Percentiles rank a stretch among this genome's conserved stretches.
These are phyloP conservation scores for Caenorhabditis sp. DNA, from an alignment of 2,888 invertebrate species.

Conservation along the genomic window DNA sequence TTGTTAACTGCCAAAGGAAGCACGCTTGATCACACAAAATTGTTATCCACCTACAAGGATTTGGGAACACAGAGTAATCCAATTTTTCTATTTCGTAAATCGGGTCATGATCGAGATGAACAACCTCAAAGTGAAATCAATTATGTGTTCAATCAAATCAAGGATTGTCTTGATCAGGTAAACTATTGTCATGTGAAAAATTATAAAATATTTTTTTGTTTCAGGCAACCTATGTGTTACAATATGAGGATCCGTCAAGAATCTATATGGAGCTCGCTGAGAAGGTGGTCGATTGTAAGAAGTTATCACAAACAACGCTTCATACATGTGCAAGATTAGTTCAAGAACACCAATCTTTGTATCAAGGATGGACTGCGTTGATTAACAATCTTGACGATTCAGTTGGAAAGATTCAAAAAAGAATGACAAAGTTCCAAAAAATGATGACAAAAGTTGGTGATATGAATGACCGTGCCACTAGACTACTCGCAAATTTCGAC, in stretches of 20 bases:
- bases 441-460: constrained; percentile 34
- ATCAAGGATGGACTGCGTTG: constrained; percentile 66
- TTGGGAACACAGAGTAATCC: constrained; percentile 29
- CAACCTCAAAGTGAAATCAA: constrained; percentile 29
- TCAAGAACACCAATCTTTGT: constrained; percentile 58
- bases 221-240: constrained; percentile 20
- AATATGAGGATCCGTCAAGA: constrained; percentile 4
- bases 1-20: constrained; percentile 16
- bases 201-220: not conserved
- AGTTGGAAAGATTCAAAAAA: constrained; percentile 38
- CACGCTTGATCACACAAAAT: constrained; percentile 14
- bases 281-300: constrained; percentile 27
- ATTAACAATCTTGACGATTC: constrained; percentile 63
- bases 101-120: constrained; percentile 27
- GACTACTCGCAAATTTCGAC: constrained; percentile 55
- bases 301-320: constrained; percentile 22
- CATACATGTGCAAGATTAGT: constrained; percentile 54
- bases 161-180: constrained; percentile 44
- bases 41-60: not conserved
- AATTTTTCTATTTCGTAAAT: constrained; percentile 40
- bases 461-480: constrained; percentile 35
- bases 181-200: not conserved
- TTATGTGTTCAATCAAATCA: constrained; percentile 39
- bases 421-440: constrained; percentile 32
- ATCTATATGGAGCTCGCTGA: constrained; percentile 46